Evolutionary conservation across 1,140 invertebrate genomes (phyloP), one percentile per base, ranked within the genome.

Genomic region (Ericerus pela): DNA sequence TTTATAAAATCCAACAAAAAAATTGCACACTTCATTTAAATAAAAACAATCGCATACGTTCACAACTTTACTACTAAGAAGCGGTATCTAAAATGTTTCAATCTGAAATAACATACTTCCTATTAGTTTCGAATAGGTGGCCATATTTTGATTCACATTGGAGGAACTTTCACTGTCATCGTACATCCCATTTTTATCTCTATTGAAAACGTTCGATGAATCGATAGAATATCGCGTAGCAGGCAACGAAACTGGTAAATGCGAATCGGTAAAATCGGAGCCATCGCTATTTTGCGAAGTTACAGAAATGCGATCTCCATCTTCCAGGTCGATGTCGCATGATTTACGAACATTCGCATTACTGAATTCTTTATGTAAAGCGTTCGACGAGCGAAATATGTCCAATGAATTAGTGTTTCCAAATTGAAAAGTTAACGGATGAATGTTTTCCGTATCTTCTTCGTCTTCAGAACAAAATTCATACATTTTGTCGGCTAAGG

Each of bases 401-500:
- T 24, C 41, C 8, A 47, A 6, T 2, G 53, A 54, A 6, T 11
- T 8, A 22, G 29, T 30, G 3, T 12, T 20, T 14, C 10, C 28
- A 18, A 36, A 36, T n/a, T 54, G 28, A 20, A 24, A 33, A 18
- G 36, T 29, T 41, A 51, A 53, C 8, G 58, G 58, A 30, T 59
- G 54, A 2, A 59, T 54, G 52, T 59, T 59, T 56, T 59, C 58
- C 27, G 41, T 61, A 56, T 62, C 59, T 55, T 61, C 62, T 53
- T 63, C 60, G 55, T 64, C 63, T 27, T 64, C 63, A 6, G 52
- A 57, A 54, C 58, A 58, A 54, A 65, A 66, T 65, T 91, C 88
- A 65, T 93, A 93, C 65, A 91, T 90, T 67, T 91, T 92, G 63
- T 93, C 88, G 0, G 88, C 88, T 28, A 90, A 68, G 2, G 85